phyloP scores from a whole-genome alignment of 2,797 vertebrate species.

The Centroberyx gerrardi region DNA sequence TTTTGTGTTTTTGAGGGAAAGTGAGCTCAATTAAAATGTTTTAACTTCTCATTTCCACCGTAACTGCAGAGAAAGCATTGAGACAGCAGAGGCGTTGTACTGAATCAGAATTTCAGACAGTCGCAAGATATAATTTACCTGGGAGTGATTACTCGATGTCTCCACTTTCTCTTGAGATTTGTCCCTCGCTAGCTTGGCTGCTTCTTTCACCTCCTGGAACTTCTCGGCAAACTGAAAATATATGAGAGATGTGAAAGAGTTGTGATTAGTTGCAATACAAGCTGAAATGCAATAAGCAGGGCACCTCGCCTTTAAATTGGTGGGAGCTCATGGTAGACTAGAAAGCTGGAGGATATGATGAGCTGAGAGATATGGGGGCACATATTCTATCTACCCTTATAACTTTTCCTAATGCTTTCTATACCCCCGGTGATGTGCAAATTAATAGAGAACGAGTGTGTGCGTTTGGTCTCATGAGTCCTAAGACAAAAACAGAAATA shows the following conservation, averaged over 20 bases:
- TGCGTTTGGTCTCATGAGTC: no score
- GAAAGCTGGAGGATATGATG: neutral
- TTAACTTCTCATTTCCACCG: neutral
- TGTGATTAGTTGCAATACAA: conserved; percentile 17
- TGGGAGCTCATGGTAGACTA: neutral
- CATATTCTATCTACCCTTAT: neutral
- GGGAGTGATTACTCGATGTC: conserved; percentile 93
- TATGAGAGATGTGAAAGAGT: conserved; percentile 19
- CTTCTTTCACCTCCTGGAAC: conserved; percentile 97
- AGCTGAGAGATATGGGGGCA: neutral
- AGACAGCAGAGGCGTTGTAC: conserved; percentile 18
- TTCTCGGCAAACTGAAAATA: conserved; percentile 95
- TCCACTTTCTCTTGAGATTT: conserved; percentile 96
- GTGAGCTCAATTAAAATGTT: conserved; percentile 1
- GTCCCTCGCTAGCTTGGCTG: conserved; percentile 93
- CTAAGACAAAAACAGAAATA: neutral
- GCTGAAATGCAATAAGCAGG: neutral
- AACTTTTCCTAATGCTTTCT: neutral
- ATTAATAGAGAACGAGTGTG: neutral
- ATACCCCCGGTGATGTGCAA: neutral
- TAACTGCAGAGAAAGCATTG: neutral
- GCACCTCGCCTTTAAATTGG: conserved; percentile 2
- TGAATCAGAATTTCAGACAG: conserved; percentile 33
- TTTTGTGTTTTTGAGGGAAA: conserved; percentile 19
- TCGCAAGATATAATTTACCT: conserved; percentile 82